Evolutionary conservation across 2,113 vertebrate genomes (phyloP).

Genomic region (Lagopus muta): DNA sequence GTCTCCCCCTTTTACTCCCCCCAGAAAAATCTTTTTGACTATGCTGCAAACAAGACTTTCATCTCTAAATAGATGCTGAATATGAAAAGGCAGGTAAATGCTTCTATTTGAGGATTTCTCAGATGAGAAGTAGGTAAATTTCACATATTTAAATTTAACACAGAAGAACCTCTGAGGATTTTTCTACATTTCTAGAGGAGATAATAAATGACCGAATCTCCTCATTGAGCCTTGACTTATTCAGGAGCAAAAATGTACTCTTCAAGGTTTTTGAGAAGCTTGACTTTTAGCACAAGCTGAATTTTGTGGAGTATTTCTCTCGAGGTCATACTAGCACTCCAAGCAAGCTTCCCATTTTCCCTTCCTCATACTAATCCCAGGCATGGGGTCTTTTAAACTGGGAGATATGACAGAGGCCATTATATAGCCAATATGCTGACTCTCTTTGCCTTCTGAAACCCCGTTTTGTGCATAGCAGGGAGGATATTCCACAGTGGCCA

Average conservation of each 20-base stretch:
- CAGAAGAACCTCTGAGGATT: not conserved
- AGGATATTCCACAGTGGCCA: conserved; percentile 52
- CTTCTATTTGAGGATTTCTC: not conserved
- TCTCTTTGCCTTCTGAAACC: not conserved
- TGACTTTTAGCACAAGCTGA: not conserved
- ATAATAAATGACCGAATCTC: not conserved
- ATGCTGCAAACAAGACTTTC: not conserved
- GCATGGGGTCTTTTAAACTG: not conserved
- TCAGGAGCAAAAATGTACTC: not conserved
- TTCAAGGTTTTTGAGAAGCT: not conserved
- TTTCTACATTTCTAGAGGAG: not conserved
- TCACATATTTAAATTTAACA: not conserved
- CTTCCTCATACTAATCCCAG: not conserved
- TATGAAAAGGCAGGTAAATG: not conserved
- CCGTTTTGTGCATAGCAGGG: not conserved
- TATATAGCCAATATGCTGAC: conserved; percentile 37
- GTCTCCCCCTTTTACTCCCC: not conserved
- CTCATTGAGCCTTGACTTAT: not conserved
- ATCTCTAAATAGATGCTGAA: not conserved
- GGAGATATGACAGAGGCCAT: not conserved
- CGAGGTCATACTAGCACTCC: rapidly evolving
- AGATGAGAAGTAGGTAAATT: not conserved
- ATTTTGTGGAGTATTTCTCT: not conserved
- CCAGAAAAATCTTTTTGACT: not conserved
- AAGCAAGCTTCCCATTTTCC: not conserved